Base-by-base conservation (phyloP, 2,888 invertebrate species). In the Panopea generosa region DNA sequence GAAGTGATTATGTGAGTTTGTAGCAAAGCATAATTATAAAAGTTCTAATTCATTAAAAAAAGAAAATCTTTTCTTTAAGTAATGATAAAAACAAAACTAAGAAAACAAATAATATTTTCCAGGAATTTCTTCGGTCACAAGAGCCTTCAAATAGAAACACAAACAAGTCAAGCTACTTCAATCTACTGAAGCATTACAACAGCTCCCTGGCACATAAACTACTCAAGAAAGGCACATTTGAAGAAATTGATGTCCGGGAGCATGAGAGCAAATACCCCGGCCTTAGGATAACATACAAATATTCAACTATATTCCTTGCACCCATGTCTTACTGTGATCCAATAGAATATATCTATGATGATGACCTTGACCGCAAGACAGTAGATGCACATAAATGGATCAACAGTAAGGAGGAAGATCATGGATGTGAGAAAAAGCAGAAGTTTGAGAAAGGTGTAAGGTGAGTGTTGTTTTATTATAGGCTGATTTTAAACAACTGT, bases 291-390 rank as follows among this genome's bases (percentile, higher is more conserved):
- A 89, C 92, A 11, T 90, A 92, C 74, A 86, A 90, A 18, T 90
- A 92, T 82, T 93, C 93, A 18, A 91, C 91, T 14, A 93, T 93
- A 52, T 93, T 93, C 76, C 86, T 92, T 43, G 91, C 93, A 2
- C 92, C 93, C 2, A 92, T 91, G 81, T 89, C 92, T 20, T 90
- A 93, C 83, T 93, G 93, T 84, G 93, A 93, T 72, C 92, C 93
- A 2, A 92, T 91, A 69, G 84, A 88, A 26, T 93, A 93, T 71
- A 90, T 92, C 70, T 93, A 92, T 81, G 90, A 93, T 83, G 93
- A 93, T 70, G 86, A 92, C 75, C 82, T 93, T 26, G 91, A 89
- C 16, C 79, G 87, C 75, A 93, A 93, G 74, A 93, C 93, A 0
- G 85, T 93, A 4, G 89, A 91, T 55, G 93, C 93, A 47, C 93